phyloP scores from a whole-genome alignment of 2,888 invertebrate genomes.

The Aspidiotus destructor region DNA sequence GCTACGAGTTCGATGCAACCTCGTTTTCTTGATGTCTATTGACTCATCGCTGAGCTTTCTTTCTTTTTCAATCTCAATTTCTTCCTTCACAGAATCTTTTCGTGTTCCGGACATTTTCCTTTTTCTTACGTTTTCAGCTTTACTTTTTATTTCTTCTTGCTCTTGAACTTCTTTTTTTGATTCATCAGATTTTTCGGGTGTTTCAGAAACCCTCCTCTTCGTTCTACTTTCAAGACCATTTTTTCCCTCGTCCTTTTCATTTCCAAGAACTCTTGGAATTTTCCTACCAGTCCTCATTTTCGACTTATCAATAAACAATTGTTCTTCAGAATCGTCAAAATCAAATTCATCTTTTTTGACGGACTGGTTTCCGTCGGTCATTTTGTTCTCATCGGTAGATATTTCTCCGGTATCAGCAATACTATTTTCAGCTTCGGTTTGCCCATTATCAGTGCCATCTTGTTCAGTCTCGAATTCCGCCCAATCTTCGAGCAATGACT shows the following conservation, averaged over 20 bases:
- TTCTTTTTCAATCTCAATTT: no score
- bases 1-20: no score
- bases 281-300: constrained; percentile 18
- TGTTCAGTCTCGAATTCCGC: constrained; percentile 49
- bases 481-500: constrained; percentile 61
- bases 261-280: constrained; percentile 19
- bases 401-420: constrained; percentile 34
- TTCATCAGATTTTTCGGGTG: no score
- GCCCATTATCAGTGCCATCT: constrained; percentile 40
- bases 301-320: constrained; percentile 34
- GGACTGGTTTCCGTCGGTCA: constrained; percentile 38
- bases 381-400: constrained; percentile 27
- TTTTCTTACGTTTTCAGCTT: no score
- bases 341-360: constrained; percentile 61
- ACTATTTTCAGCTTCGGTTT: constrained; percentile 38
- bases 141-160: no score
- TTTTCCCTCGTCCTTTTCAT: background rate
- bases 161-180: no score
- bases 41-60: no score
- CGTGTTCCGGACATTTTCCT: no score
- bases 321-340: constrained; percentile 50
- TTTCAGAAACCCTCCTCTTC: no score
- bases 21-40: no score
- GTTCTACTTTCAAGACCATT: background rate
- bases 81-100: no score